Conservation (phyloP, 2,888 invertebrate species). For the Archaeoteleia sp. region DNA sequence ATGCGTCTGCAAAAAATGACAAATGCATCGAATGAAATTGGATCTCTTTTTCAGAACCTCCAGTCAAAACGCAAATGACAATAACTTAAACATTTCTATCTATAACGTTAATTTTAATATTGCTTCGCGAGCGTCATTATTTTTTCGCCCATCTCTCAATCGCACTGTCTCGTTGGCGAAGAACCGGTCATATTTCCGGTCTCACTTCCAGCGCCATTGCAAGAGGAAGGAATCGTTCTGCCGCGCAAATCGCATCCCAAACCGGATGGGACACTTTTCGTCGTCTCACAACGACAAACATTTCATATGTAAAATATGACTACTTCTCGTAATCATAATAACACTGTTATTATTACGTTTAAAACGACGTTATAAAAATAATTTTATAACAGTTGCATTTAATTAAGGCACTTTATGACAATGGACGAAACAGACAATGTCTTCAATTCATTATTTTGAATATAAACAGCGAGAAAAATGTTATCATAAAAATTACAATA, state of each 20-base stretch:
- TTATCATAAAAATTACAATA: too few relatives aligned
- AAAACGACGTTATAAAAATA: neutral
- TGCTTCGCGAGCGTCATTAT: conserved; percentile 23
- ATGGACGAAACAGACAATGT: too few relatives aligned
- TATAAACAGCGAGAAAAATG: too few relatives aligned
- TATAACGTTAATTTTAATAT: conserved; percentile 26
- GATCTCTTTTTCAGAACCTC: conserved; percentile 15
- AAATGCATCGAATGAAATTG: neutral
- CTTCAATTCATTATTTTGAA: too few relatives aligned
- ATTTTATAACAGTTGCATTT: conserved; percentile 16
- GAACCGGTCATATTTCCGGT: conserved; percentile 43
- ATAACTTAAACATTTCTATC: conserved; percentile 18
- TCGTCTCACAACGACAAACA: conserved; percentile 12
- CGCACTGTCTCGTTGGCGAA: conserved; percentile 1
- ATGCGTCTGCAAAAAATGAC: too few relatives aligned
- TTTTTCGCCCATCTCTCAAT: conserved; percentile 6
- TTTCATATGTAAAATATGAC: conserved; percentile 27
- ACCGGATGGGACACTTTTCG: conserved; percentile 41
- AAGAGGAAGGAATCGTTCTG: conserved; percentile 39
- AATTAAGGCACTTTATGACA: too few relatives aligned
- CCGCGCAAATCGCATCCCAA: conserved; percentile 16
- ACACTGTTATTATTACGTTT: conserved; percentile 11
- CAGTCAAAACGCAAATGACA: conserved; percentile 1
- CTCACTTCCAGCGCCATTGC: conserved; percentile 2
- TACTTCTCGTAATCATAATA: conserved; percentile 8